These are phyloP conservation scores for Esox lucius DNA, from an alignment of 2,797 vertebrate species.

Conservation along the genomic window DNA sequence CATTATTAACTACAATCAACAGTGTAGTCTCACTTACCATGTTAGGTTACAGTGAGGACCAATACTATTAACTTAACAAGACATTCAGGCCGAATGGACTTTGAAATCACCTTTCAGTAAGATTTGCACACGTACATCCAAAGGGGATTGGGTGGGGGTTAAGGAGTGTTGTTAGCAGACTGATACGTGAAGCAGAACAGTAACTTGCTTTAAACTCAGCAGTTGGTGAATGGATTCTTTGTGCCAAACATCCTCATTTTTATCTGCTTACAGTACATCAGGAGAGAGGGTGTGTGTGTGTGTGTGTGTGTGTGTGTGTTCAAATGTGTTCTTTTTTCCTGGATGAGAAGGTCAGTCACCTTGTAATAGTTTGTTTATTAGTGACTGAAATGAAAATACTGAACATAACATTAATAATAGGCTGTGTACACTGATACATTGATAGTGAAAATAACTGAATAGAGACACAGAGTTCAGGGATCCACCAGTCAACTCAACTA, in stretches of 20 bases:
- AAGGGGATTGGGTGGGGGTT: background rate
- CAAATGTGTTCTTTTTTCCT: slow-evolving; percentile 65
- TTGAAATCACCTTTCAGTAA: background rate
- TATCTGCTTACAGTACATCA: slow-evolving; percentile 53
- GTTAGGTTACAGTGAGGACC: no score
- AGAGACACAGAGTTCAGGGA: background rate
- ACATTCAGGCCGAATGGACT: no score
- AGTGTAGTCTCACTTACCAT: no score
- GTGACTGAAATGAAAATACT: no score
- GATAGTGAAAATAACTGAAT: background rate
- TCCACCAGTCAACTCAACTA: background rate
- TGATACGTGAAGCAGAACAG: background rate
- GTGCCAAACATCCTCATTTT: slow-evolving; percentile 40
- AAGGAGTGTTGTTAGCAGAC: background rate
- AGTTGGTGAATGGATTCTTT: slow-evolving; percentile 36
- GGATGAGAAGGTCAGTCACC: slow-evolving; percentile 47
- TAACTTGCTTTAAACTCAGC: slow-evolving; percentile 11
- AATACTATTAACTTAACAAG: no score
- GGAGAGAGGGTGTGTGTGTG: slow-evolving; percentile 23
- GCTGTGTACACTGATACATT: no score
- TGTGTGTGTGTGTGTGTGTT: slow-evolving; percentile 31
- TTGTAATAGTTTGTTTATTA: background rate
- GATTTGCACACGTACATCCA: background rate
- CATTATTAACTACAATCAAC: no score
- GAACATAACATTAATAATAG: no score